Conservation (phyloP, 2,888 invertebrate species). For the Ophion costatus region DNA sequence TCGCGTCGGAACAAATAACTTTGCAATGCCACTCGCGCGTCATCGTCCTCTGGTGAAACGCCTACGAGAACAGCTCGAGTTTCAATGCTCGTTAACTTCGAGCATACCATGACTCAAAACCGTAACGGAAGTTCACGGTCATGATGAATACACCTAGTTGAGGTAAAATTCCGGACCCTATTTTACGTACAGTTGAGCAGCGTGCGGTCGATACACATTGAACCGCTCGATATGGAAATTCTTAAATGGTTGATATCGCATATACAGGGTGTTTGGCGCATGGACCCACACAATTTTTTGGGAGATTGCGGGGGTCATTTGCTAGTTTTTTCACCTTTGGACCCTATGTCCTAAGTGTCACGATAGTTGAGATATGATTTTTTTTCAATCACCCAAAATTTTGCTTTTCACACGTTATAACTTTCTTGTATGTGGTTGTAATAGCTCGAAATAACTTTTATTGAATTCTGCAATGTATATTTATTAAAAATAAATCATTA, state of each 20-base stretch:
- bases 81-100: constrained; percentile 33
- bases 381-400: too few relatives aligned
- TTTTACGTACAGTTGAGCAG: constrained; percentile 12
- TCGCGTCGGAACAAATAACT: background rate
- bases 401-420: too few relatives aligned
- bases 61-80: constrained; percentile 42
- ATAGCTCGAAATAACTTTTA: too few relatives aligned
- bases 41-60: constrained; percentile 43
- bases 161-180: background rate
- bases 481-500: too few relatives aligned
- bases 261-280: background rate
- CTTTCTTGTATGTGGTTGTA: too few relatives aligned
- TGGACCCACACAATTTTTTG: too few relatives aligned
- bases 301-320: too few relatives aligned
- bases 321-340: too few relatives aligned
- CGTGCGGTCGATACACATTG: background rate
- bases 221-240: background rate
- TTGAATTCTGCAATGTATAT: too few relatives aligned
- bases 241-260: background rate
- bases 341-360: too few relatives aligned
- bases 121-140: constrained; percentile 34
- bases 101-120: constrained; percentile 38
- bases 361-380: too few relatives aligned
- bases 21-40: constrained; percentile 51
- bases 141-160: constrained; percentile 29